Evolutionary conservation across 2,113 vertebrate species (phyloP).

Genomic region (Todiramphus saurophagus): DNA sequence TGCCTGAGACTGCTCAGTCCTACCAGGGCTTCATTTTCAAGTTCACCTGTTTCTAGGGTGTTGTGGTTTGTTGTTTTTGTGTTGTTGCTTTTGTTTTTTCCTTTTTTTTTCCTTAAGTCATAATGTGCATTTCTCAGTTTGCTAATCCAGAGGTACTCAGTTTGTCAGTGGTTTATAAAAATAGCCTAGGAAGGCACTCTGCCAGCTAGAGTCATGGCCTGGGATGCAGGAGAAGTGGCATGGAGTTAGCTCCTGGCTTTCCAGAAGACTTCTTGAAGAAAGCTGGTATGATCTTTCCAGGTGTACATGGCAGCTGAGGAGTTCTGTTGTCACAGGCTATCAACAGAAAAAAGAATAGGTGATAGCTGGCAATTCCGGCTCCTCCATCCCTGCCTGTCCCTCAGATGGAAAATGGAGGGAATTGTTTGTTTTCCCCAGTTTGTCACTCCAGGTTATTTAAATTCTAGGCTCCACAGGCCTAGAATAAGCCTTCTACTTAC

Average conservation of each 20-base stretch:
- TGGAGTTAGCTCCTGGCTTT: background rate
- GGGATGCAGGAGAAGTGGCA: background rate
- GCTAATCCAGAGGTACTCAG: background rate
- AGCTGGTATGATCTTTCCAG: background rate
- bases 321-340: background rate
- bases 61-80: background rate
- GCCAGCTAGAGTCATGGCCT: background rate
- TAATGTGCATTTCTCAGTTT: background rate
- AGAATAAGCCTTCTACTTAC: background rate
- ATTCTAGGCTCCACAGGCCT: background rate
- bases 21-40: background rate
- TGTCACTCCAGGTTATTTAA: background rate
- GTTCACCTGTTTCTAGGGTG: background rate
- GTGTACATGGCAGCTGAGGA: background rate
- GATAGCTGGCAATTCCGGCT: background rate
- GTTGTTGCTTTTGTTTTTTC: too few species aligned
- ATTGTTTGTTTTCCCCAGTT: background rate
- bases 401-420: background rate
- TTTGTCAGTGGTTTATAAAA: background rate
- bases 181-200: background rate
- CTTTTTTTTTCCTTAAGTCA: background rate
- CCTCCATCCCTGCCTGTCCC: background rate
- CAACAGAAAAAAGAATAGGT: background rate
- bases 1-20: background rate
- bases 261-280: background rate